Base-by-base conservation (phyloP, 2,113 vertebrate species). In the Corydoras maculifer region DNA sequence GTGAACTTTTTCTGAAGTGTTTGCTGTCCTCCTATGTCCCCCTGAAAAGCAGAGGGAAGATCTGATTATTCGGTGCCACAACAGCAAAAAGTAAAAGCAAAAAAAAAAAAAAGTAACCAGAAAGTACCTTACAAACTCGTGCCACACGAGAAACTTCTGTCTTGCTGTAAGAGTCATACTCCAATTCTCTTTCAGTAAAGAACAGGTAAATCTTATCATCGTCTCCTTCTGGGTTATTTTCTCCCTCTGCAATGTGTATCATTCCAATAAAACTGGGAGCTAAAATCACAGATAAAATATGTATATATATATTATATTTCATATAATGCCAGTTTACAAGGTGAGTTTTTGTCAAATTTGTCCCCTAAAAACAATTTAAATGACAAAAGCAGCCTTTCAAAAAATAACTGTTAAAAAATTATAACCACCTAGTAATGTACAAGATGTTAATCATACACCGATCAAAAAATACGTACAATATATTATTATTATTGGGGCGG, bases 151-250 rank as follows among this genome's bases (percentile, higher is more conserved):
- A 88, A 15, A 94, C 90, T 55, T 87, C 70, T 58, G 91, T 74
- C 64, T 90, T 91, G 70, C 77, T 88, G 81, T 83, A 90, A 79
- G 86, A 91, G 69, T 93, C 91, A 49, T 84, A 93, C 77, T 93
- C 93, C 73, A 91, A 78, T 5, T 91, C 91, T 0, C 70, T 85
- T 85, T 93, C 91, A 8, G 83, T 92, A 82, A 94, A 93, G 87
- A 94, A 94, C 61, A 94, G 72, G 79, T 92, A 93, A 18, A 94
- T 80, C 77, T 92, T 93, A 72, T 93, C 92, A 50, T 91, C 89
- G 4, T 91, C 87, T 30, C 87, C 88, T 0, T 57, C 15, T 9
- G 66, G 18, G 51, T 77, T 88, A 12, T 67, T 60, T 5, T 82
- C 3, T 55, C 89, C 88, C 75, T 93, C 88, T 30, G 63, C 81